These are phyloP conservation scores for Rhopalosiphum nymphaeae DNA, from an alignment of 2,888 invertebrate genomes.

Conservation along the genomic window DNA sequence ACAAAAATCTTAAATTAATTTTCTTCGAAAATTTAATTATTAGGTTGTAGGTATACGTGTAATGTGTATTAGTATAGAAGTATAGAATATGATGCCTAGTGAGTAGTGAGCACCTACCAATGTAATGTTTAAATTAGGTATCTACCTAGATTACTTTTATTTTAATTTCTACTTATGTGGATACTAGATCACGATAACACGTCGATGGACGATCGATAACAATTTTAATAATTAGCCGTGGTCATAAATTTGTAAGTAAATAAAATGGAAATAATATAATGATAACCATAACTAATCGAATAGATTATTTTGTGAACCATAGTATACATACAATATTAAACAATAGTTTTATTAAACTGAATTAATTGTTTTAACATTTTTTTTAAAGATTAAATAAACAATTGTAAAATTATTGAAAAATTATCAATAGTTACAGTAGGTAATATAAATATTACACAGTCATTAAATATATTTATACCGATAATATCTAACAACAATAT, in stretches of 20 bases:
- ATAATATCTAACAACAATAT: neutral
- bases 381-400: too few species aligned
- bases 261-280: neutral
- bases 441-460: neutral
- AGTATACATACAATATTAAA: neutral
- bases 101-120: neutral
- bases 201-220: neutral
- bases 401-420: too few species aligned
- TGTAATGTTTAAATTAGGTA: neutral
- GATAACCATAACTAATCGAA: neutral
- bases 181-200: neutral
- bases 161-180: neutral
- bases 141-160: neutral
- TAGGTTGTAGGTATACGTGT: too few species aligned
- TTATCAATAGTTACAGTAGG: neutral
- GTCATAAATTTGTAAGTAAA: neutral
- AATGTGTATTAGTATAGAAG: too few species aligned
- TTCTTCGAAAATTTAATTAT: too few species aligned
- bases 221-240: neutral
- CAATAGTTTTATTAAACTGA: neutral
- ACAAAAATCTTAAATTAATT: too few species aligned
- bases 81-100: neutral
- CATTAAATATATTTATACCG: too few species aligned
- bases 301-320: neutral
- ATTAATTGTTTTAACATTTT: neutral